Evolutionary conservation across 2,888 invertebrate genomes (phyloP).

Genomic region (Phortica okadai): DNA sequence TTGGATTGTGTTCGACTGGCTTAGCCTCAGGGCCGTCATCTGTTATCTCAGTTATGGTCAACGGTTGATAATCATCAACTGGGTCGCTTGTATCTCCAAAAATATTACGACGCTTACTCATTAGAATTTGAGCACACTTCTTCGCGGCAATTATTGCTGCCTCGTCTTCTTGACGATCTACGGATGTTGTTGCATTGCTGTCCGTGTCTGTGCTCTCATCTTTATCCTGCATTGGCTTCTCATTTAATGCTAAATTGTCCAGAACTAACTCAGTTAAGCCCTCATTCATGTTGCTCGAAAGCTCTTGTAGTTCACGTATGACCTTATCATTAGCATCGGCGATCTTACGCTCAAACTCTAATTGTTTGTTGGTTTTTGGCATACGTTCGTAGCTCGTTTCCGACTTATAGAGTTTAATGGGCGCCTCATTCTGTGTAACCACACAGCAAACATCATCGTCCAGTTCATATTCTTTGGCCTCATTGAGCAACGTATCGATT

Average conservation of each 20-base stretch:
- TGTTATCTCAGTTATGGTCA: constrained; percentile 8
- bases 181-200: neutral
- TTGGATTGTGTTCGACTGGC: neutral
- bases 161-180: too few relatives aligned
- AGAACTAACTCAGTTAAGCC: constrained; percentile 55
- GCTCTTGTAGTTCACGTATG: constrained; percentile 56
- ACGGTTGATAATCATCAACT: neutral
- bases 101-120: neutral
- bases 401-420: neutral
- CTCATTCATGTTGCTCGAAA: constrained; percentile 53
- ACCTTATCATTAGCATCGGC: constrained; percentile 54
- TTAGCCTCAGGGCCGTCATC: neutral
- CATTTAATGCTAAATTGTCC: neutral
- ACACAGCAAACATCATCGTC: constrained; percentile 28
- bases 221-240: constrained; percentile 5
- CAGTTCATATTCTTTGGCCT: constrained; percentile 9
- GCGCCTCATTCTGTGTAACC: neutral
- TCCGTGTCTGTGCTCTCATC: neutral
- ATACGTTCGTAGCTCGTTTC: neutral
- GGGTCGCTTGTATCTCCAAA: neutral
- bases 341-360: constrained; percentile 55
- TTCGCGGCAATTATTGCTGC: neutral
- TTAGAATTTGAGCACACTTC: constrained; percentile 22
- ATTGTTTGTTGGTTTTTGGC: constrained; percentile 37
- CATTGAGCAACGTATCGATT: constrained; percentile 24